Conservation (phyloP, 2,797 vertebrate species). For the Potorous gilbertii region DNA sequence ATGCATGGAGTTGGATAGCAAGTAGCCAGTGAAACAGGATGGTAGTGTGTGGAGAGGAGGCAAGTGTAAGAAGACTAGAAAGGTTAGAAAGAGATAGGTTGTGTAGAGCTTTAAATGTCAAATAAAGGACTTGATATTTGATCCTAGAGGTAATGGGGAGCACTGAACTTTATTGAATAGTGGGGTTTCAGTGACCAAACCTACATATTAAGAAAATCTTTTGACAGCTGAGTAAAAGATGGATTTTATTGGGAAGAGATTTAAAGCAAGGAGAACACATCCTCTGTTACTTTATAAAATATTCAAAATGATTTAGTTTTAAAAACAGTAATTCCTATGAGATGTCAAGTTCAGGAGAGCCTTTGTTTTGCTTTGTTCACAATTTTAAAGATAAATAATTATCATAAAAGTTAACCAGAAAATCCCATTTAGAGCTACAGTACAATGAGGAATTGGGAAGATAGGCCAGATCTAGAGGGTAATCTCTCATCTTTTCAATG, state of each 20-base stretch:
- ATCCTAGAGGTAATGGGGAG: neutral
- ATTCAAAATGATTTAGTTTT: neutral
- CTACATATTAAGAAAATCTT: neutral
- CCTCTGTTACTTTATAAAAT: neutral
- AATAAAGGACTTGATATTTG: neutral
- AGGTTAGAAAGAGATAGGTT: neutral
- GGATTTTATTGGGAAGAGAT: neutral
- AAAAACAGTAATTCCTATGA: neutral
- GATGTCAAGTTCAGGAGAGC: neutral
- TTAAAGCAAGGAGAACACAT: neutral
- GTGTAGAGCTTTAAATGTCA: neutral
- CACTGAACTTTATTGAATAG: neutral
- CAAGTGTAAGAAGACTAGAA: neutral
- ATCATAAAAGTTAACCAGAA: neutral
- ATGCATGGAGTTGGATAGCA: neutral
- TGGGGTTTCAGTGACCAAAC: neutral
- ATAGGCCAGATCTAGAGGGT: neutral
- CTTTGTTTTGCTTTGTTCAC: neutral
- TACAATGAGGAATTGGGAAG: neutral
- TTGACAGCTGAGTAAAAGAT: neutral
- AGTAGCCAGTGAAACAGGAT: neutral
- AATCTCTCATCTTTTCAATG: neutral
- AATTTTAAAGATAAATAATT: slow-evolving; percentile 20
- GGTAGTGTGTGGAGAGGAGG: neutral
- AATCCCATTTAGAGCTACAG: neutral